Conservation (phyloP, 1,140 invertebrate genomes). For the Drosophila punjabiensis region DNA sequence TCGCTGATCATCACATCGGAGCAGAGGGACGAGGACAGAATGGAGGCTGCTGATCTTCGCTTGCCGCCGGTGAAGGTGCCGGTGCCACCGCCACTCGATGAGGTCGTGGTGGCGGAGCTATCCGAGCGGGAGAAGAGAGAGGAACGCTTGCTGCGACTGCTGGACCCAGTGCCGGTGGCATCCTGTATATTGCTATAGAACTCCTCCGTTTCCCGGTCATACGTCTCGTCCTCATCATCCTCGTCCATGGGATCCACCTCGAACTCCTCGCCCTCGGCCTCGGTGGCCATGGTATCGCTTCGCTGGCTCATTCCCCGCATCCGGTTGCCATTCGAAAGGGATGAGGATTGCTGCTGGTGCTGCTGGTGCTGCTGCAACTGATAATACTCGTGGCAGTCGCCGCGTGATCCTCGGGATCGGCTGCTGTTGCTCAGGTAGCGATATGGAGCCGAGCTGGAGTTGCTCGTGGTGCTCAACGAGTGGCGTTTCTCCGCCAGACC, state of each 20-base stretch:
- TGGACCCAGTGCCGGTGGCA: slow-evolving; percentile 56
- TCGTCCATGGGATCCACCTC: slow-evolving; percentile 76
- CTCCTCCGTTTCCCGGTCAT: slow-evolving; percentile 80
- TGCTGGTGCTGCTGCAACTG: slow-evolving; percentile 58
- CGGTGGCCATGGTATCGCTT: slow-evolving; percentile 74
- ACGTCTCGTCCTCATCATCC: slow-evolving; percentile 68
- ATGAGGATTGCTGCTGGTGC: slow-evolving; percentile 30
- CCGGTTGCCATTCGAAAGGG: slow-evolving; percentile 48
- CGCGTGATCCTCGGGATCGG: slow-evolving; percentile 57
- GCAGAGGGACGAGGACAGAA: slow-evolving; percentile 81
- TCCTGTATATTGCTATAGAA: slow-evolving; percentile 84
- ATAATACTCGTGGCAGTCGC: slow-evolving; percentile 62
- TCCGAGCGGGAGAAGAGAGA: slow-evolving; percentile 84
- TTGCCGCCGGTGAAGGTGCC: slow-evolving; percentile 74
- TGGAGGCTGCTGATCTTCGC: slow-evolving; percentile 77
- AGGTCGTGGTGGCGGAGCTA: slow-evolving; percentile 83
- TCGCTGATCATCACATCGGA: slow-evolving; percentile 78
- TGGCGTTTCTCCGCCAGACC: slow-evolving; percentile 39
- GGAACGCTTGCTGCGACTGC: slow-evolving; percentile 74
- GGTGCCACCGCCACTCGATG: slow-evolving; percentile 78
- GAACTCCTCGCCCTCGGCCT: slow-evolving; percentile 71
- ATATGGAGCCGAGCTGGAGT: slow-evolving; percentile 62
- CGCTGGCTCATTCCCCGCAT: slow-evolving; percentile 47
- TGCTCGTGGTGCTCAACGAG: slow-evolving; percentile 67
- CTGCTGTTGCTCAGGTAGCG: slow-evolving; percentile 50